Conservation (phyloP, 2,888 invertebrate genomes). For the Pyrrhosoma nymphula region DNA sequence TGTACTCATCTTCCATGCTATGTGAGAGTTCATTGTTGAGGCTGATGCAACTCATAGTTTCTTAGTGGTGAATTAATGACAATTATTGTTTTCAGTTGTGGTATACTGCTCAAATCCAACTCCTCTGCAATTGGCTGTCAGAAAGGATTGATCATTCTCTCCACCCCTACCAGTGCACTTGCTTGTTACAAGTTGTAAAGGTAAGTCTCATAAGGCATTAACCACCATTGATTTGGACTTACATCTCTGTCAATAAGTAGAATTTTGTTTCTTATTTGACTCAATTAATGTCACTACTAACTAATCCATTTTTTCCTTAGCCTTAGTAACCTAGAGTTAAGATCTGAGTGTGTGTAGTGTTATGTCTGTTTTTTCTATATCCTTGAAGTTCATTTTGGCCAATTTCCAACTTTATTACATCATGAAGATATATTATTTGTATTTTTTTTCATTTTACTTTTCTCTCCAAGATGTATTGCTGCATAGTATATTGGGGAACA, state of each 20-base stretch:
- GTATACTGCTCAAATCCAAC: constrained; percentile 96
- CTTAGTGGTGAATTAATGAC: neutral
- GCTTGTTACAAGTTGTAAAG: constrained; percentile 96
- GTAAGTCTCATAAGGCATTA: constrained; percentile 78
- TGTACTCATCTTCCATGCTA: too few species aligned
- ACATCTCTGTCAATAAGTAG: too few species aligned
- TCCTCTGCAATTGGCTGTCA: constrained; percentile 95
- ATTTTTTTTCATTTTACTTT: neutral
- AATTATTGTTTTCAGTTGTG: constrained; percentile 87
- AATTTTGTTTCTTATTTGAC: neutral
- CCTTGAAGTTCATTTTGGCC: too few species aligned
- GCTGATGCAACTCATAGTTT: neutral
- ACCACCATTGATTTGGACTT: neutral
- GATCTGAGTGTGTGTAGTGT: too few species aligned
- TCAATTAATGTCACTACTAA: neutral
- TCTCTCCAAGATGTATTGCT: constrained; percentile 32
- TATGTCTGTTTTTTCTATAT: too few species aligned
- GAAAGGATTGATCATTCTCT: constrained; percentile 95
- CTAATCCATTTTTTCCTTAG: neutral
- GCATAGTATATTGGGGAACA: neutral
- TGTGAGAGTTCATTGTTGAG: too few species aligned
- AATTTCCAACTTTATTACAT: too few species aligned
- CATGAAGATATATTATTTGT: too few species aligned
- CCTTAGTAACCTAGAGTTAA: too few species aligned
- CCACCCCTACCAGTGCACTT: constrained; percentile 98